Base-by-base conservation (phyloP, 2,113 vertebrate species). In the Amphilophus citrinellus region DNA sequence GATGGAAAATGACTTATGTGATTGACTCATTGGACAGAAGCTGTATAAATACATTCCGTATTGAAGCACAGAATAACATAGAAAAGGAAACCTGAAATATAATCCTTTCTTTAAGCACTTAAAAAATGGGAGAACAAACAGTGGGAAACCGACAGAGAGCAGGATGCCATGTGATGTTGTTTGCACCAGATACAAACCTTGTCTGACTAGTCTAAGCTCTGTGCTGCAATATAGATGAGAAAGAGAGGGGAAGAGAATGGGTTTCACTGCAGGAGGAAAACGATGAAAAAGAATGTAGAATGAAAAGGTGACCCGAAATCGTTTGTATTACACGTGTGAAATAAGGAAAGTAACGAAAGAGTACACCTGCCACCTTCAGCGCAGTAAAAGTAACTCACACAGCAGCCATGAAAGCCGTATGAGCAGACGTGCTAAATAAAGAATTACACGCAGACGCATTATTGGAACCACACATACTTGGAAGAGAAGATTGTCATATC, bases 231-330 rank as follows among this genome's bases (percentile, higher is more conserved):
- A 90, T 50, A 66, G 85, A 91, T 84, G 79, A 89, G 87, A 83
- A 53, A 77, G 81, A 76, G 47, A 32, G 63, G 24, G 68, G 35
- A 42, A 58, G 42, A 83, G 39, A 77, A 65, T 63, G 39, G 9
- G 37, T 83, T 79, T 85, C 71, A 84, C 84, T 77, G 80, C 62
- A 37, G 76, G 60, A 77, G 59, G 73, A 77, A 73, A 37, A 87
- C 84, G 68, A 91, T 91, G 44, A 91, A 85, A 91, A 89, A 76
- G 61, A 87, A 84, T 87, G 32, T 37, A 66, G 56, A 73, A 84
- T 90, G 86, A 87, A 89, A 89, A 88, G 76, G 42, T 37, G 77
- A 50, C 86, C 60, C 65, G n/a, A 53, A 61, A 32, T 82, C 5
- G 3, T 82, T 87, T 84, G 22, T 61, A 56, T 82, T 57, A 76